phyloP scores from a whole-genome alignment of 1,140 invertebrate genomes.

The Leptoteleia sp. region DNA sequence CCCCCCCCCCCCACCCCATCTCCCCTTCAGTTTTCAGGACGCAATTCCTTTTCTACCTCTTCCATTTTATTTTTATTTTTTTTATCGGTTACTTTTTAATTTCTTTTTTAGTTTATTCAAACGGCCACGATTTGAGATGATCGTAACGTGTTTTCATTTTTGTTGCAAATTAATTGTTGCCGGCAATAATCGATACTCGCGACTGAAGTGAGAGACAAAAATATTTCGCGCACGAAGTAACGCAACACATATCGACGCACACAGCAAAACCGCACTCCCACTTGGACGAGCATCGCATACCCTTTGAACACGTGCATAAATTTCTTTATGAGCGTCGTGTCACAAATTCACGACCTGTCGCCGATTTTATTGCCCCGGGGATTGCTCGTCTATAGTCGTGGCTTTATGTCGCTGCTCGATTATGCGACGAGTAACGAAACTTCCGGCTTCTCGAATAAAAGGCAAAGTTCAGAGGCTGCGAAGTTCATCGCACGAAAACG shows the following conservation, averaged over 20 bases:
- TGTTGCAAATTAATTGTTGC: too few relatives aligned
- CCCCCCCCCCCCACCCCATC: too few relatives aligned
- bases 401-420: constrained; percentile 71
- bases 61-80: too few relatives aligned
- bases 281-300: constrained; percentile 53
- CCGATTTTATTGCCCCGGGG: constrained; percentile 75
- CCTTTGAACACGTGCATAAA: constrained; percentile 72
- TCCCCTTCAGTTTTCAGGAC: too few relatives aligned
- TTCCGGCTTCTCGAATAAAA: constrained; percentile 72
- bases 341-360: constrained; percentile 76
- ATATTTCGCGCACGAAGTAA: constrained; percentile 34
- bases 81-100: too few relatives aligned
- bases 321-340: constrained; percentile 76
- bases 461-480: constrained; percentile 63
- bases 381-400: constrained; percentile 71
- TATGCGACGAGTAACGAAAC: constrained; percentile 69
- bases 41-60: too few relatives aligned
- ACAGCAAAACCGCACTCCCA: constrained; percentile 43
- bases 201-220: too few relatives aligned
- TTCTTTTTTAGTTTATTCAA: too few relatives aligned
- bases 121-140: too few relatives aligned
- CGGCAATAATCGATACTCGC: too few relatives aligned
- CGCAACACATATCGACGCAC: constrained; percentile 25
- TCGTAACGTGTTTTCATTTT: too few relatives aligned
- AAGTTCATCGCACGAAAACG: constrained; percentile 55